Evolutionary conservation across 2,113 vertebrate species (phyloP), one percentile per base, ranked within the genome.

Genomic region (Neolamprologus kungweensis): DNA sequence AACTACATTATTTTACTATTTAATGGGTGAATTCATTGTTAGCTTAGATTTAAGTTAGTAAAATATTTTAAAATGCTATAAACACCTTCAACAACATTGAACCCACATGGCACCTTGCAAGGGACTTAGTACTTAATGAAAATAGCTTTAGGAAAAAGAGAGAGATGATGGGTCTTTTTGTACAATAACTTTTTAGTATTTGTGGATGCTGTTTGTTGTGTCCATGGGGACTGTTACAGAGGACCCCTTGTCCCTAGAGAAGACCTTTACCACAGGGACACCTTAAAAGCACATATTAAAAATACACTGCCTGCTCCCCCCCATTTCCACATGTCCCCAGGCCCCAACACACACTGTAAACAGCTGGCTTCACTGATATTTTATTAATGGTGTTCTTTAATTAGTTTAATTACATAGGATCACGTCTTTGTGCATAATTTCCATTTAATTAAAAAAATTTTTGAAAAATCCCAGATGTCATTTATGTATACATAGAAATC

Each of bases 331-430:
- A 89, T 91, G 58, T 95, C 95, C 94, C 93, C 86, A 83, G 93
- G 95, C 96, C 94, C 88, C 90, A 63, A 13, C 83, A 58, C 88
- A 90, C 94, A 94, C 94, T 95, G 96, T 95, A 96, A 96, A 96
- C 96, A 97, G 96, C 96, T 96, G 95, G 95, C 94, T 93, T 92
- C 91, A 84, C 84, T 96, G 93, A 97, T 97, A 97, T 96, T 96
- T 97, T 96, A 97, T 96, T 97, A 96, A 97, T 97, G 96, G 93
- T 95, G 91, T 95, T 95, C 95, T 97, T 96, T 96, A 96, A 97
- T 97, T 96, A 96, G 96, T 96, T 97, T 97, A 96, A 96, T 96
- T 97, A 96, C 91, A 73, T 91, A 93, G 94, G 94, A 94, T 89
- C 89, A 83, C 79, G 82, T 94, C 91, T 97, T 96, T 95, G 93